Conservation (phyloP, 2,888 invertebrate genomes). For the Morpho helenor region DNA sequence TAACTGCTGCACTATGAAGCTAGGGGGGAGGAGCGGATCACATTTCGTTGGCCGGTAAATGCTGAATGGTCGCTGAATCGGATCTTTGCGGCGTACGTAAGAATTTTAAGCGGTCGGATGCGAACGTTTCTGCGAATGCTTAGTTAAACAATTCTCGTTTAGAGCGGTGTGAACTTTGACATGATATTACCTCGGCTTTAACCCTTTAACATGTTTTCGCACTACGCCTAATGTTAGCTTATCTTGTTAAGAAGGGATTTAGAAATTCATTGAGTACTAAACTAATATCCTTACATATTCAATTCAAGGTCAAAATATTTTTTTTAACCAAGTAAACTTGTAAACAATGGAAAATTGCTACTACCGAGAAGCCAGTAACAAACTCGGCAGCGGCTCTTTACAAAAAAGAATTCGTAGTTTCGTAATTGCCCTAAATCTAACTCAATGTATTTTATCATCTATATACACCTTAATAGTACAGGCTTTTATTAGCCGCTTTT, state of each 20-base stretch:
- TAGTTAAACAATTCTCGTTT: slow-evolving; percentile 25
- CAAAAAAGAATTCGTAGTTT: no score
- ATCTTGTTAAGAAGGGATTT: neutral
- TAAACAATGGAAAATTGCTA: no score
- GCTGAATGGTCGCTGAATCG: slow-evolving; percentile 61
- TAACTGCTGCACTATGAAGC: slow-evolving; percentile 19
- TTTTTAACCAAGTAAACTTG: no score
- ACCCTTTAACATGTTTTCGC: slow-evolving; percentile 16
- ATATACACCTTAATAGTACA: no score
- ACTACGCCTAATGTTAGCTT: slow-evolving; percentile 7
- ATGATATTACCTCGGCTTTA: slow-evolving; percentile 9
- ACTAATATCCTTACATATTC: no score
- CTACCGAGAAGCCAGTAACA: no score
- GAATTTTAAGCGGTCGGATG: slow-evolving; percentile 50
- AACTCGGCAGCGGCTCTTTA: no score
- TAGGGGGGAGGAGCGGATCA: slow-evolving; percentile 31
- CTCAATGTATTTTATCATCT: no score
- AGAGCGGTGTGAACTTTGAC: slow-evolving; percentile 17
- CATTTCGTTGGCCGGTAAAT: slow-evolving; percentile 35
- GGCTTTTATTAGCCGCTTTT: no score
- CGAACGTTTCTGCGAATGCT: slow-evolving; percentile 29
- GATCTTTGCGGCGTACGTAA: slow-evolving; percentile 47
- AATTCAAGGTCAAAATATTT: no score
- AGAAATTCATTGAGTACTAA: no score
- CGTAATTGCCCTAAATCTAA: no score